phyloP scores from a whole-genome alignment of 2,797 vertebrate species.

The Diplodus sargus region DNA sequence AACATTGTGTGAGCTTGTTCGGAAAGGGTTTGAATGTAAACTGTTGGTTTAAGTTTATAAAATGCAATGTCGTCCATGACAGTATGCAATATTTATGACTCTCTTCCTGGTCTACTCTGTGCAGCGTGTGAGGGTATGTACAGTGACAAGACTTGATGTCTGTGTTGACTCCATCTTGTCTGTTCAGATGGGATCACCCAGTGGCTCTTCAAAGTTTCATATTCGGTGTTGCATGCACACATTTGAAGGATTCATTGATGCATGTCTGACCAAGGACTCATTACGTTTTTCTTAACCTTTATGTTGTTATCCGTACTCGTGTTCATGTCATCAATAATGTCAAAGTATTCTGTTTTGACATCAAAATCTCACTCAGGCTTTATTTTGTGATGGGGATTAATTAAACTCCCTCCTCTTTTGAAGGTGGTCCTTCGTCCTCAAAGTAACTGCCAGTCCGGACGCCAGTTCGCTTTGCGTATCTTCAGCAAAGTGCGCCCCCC shows the following conservation, averaged over 20 bases:
- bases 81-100: slow-evolving; percentile 37
- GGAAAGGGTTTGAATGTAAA: too few species aligned
- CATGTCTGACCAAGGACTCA: slow-evolving; percentile 32
- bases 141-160: slow-evolving; percentile 52
- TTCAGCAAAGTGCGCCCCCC: slow-evolving; percentile 99
- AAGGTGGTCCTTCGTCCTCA: slow-evolving; percentile 98
- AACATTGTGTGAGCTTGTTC: too few species aligned
- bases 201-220: slow-evolving; percentile 30
- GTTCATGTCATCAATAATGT: slow-evolving; percentile 27
- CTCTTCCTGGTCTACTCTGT: slow-evolving; percentile 79
- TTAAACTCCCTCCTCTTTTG: slow-evolving; percentile 7
- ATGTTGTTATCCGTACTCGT: slow-evolving; percentile 23
- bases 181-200: slow-evolving; percentile 48
- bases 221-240: slow-evolving; percentile 63
- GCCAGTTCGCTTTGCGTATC: slow-evolving; percentile 96
- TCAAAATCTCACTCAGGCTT: neutral
- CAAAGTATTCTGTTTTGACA: neutral
- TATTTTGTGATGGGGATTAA: neutral
- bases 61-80: too few species aligned
- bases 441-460: slow-evolving; percentile 92
- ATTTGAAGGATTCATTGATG: slow-evolving; percentile 25
- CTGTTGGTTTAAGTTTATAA: too few species aligned
- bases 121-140: slow-evolving; percentile 89
- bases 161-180: slow-evolving; percentile 61
- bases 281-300: slow-evolving; percentile 11